Conservation (phyloP, 1,140 invertebrate species). For the Hestina assimilis region DNA sequence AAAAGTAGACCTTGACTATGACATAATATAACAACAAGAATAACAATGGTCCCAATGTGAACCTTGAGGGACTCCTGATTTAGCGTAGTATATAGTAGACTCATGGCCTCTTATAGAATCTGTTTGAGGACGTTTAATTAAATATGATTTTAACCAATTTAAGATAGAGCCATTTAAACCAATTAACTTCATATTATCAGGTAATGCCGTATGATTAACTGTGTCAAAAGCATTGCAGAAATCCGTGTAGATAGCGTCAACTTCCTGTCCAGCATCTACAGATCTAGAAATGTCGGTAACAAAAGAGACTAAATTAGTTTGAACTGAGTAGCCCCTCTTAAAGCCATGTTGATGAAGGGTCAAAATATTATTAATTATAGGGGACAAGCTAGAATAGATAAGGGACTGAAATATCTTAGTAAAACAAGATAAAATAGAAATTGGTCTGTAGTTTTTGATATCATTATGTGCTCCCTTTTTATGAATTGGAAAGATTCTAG, state of each 20-base stretch:
- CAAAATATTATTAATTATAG: constrained; percentile 2
- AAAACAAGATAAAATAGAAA: constrained; percentile 13
- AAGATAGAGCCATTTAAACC: not conserved
- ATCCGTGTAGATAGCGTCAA: not conserved
- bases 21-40: no score
- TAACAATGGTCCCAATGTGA: no score
- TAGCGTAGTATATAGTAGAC: no score
- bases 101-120: no score
- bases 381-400: not conserved
- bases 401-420: constrained; percentile 16
- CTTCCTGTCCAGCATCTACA: not conserved
- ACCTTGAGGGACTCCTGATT: no score
- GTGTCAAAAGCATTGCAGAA: constrained; percentile 14
- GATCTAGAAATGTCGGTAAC: not conserved
- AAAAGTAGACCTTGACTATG: no score
- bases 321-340: not conserved
- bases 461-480: not conserved
- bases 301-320: constrained; percentile 15
- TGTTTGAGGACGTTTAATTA: no score
- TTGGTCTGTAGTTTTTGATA: constrained; percentile 9
- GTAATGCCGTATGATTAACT: constrained; percentile 1
- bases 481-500: no score
- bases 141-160: no score
- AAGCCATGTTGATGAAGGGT: constrained; percentile 13
- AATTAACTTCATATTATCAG: constrained; percentile 6